These are phyloP conservation scores for Pelosia muscerda DNA, from an alignment of 2,888 invertebrate species.

Conservation along the genomic window DNA sequence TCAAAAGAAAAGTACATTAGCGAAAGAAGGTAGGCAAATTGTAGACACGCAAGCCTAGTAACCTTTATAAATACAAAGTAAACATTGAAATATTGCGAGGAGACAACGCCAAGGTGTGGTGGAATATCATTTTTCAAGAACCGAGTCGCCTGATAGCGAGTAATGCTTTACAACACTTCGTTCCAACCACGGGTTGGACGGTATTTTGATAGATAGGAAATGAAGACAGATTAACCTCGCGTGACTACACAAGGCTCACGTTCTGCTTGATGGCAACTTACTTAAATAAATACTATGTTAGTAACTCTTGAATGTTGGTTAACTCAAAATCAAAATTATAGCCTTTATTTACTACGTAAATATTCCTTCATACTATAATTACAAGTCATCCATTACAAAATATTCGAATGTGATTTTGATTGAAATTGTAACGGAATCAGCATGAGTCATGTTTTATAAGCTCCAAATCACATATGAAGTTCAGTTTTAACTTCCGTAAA, in stretches of 20 bases:
- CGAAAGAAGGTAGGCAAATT: constrained; percentile 64
- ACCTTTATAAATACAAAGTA: constrained; percentile 73
- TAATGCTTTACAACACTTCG: constrained; percentile 77
- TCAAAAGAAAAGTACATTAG: constrained; percentile 72
- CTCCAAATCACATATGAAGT: background rate
- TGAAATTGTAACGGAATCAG: background rate
- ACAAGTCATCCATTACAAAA: constrained; percentile 1
- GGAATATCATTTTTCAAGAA: constrained; percentile 84
- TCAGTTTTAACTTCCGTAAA: background rate
- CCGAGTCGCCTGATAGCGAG: constrained; percentile 79
- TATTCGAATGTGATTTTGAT: background rate
- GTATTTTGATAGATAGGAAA: constrained; percentile 85
- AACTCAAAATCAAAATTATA: background rate
- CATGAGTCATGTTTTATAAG: background rate
- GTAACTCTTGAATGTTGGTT: constrained; percentile 38
- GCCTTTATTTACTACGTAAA: background rate
- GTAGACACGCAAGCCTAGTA: constrained; percentile 78
- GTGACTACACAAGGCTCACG: constrained; percentile 76
- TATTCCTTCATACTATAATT: background rate
- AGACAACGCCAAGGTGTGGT: constrained; percentile 81
- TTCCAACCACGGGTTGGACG: constrained; percentile 66
- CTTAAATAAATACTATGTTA: constrained; percentile 67
- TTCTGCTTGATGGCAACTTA: constrained; percentile 47
- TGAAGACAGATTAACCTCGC: constrained; percentile 85
- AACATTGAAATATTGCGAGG: constrained; percentile 77